Conservation (phyloP, 2,113 vertebrate genomes). For the Pseudonaja textilis region DNA sequence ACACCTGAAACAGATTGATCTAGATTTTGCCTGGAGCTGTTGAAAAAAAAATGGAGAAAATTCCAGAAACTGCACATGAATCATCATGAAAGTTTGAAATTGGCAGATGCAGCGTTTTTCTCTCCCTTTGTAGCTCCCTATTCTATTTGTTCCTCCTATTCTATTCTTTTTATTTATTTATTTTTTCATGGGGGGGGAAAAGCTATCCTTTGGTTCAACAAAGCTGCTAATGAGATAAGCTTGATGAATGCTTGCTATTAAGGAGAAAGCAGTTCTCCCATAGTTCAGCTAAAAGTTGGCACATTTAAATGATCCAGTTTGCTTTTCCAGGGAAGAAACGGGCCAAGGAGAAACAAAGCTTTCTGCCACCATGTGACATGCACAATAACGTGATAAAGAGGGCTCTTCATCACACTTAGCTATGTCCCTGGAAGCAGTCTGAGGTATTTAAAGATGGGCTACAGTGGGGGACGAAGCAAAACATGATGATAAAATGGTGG, state of each 20-base stretch:
- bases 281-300: neutral
- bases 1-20: slow-evolving; percentile 50
- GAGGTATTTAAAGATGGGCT: slow-evolving; percentile 1
- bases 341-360: slow-evolving; percentile 16
- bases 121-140: slow-evolving; percentile 19
- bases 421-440: neutral
- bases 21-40: slow-evolving; percentile 52
- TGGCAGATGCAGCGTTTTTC: neutral
- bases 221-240: slow-evolving; percentile 13
- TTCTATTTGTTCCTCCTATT: slow-evolving; percentile 7
- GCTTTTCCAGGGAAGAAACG: slow-evolving; percentile 7
- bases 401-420: neutral
- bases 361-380: rapidly evolving
- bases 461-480: neutral
- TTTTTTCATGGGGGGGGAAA: neutral
- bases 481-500: neutral
- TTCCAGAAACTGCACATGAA: slow-evolving; percentile 27
- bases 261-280: neutral
- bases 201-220: neutral
- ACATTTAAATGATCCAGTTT: neutral
- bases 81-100: slow-evolving; percentile 26
- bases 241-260: neutral
- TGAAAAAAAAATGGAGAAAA: slow-evolving; percentile 21
- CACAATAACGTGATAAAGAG: neutral
- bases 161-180: neutral